Base-by-base conservation (phyloP, 2,113 vertebrate genomes). In the Pipa parva region DNA sequence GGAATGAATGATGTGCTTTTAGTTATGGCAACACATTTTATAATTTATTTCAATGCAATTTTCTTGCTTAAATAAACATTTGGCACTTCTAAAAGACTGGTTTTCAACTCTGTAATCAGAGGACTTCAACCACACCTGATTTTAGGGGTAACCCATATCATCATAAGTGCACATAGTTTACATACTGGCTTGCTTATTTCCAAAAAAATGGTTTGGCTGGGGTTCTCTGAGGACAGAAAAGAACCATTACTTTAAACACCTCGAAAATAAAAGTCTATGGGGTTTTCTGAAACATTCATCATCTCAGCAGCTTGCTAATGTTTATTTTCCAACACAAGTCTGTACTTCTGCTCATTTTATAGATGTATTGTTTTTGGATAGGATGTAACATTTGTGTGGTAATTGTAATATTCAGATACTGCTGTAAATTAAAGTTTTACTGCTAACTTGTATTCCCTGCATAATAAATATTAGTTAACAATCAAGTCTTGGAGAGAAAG, bases 351-450 rank as follows among this genome's bases (percentile, higher is more conserved):
- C 24, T 31, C 8, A 8, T 60, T 67, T 68, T 68, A 51, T 54
- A 31, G 57, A n/a, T 13, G 7, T 60, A 69, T 69, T 69, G 49
- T 61, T 70, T 61, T 61, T 70, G 58, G 57, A 69, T 55, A 50
- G 27, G 10, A 50, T 17, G 37, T 28, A 45, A 29, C 54, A 24
- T 59, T 58, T 42, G 45, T 52, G 20, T 42, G 46, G 37, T 49
- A 12, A 45, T 61, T 54, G 57, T 45, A 31, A 61, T 45, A 31
- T 28, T 42, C 33, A 61, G 13, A 61, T 60, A 27, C 15, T 3
- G 66, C 49, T 7, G 49, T 69, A 69, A 70, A 70, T 70, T 25
- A 10, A 31, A 26, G 13, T 70, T 70, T 70, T 70, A 61, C 66
- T 59, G 66, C 66, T 54, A 61, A 42, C 66, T 60, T 51, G 65